Evolutionary conservation across 2,888 invertebrate genomes (phyloP).

Genomic region (Tricholauxania praeusta): DNA sequence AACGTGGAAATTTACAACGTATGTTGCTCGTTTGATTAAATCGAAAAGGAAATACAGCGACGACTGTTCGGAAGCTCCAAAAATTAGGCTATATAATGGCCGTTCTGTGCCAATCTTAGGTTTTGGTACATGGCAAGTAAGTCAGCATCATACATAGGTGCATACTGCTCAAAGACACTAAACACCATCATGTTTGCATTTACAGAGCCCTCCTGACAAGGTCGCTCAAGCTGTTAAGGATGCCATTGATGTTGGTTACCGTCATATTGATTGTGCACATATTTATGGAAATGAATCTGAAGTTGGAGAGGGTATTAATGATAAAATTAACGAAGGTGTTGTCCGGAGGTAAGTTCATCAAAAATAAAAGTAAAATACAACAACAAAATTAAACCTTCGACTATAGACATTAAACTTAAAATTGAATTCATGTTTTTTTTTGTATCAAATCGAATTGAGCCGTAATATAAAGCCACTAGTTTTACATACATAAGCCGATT

Average conservation of each 20-base stretch:
- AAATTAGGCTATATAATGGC: conserved; percentile 74
- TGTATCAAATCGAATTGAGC: too few relatives aligned
- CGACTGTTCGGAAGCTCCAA: conserved; percentile 65
- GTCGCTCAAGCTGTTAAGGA: conserved; percentile 77
- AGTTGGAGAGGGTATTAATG: conserved; percentile 76
- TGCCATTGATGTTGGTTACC: conserved; percentile 82
- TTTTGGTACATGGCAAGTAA: conserved; percentile 85
- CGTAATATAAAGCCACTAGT: too few relatives aligned
- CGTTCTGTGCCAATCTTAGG: conserved; percentile 76
- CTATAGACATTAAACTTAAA: too few relatives aligned
- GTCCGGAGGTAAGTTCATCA: conserved; percentile 72
- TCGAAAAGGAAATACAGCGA: too few relatives aligned
- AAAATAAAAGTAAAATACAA: too few relatives aligned
- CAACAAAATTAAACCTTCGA: too few relatives aligned
- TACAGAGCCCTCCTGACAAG: conserved; percentile 74
- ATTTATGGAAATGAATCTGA: conserved; percentile 82
- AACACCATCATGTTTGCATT: too few relatives aligned
- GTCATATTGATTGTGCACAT: conserved; percentile 81
- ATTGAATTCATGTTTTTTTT: too few relatives aligned
- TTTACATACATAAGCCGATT: too few relatives aligned
- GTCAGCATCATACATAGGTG: conserved; percentile 49
- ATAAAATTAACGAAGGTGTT: conserved; percentile 75
- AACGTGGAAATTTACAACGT: too few relatives aligned
- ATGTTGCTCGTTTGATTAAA: too few relatives aligned
- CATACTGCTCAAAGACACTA: too few relatives aligned